Conservation (phyloP, 2,888 invertebrate genomes). For the Dysmachus trigonus region DNA sequence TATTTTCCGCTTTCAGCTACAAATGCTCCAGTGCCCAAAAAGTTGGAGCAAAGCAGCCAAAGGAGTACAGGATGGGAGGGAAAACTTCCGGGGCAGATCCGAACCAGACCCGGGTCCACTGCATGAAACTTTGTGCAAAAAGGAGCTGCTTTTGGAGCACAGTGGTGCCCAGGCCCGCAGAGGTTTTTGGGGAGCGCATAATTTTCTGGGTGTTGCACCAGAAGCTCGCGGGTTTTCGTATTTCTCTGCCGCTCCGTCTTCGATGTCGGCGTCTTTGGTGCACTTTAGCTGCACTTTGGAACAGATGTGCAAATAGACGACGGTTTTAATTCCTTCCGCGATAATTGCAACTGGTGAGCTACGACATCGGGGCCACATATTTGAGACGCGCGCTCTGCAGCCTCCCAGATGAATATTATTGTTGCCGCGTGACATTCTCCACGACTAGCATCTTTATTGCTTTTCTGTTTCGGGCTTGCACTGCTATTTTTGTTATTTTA, state of each 20-base stretch:
- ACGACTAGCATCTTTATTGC: not conserved
- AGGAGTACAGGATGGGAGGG: not conserved
- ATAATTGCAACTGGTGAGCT: conserved; percentile 16
- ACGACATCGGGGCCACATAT: not conserved
- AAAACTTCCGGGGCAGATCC: not conserved
- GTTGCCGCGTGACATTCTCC: not conserved
- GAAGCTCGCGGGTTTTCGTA: not conserved
- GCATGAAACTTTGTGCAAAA: not conserved
- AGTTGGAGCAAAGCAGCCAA: not conserved
- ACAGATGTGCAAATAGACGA: conserved; percentile 3
- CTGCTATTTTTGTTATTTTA: not conserved
- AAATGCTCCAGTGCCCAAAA: not conserved
- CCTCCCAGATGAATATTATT: not conserved
- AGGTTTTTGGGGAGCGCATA: not conserved
- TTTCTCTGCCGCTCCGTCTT: not conserved
- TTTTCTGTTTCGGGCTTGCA: not conserved
- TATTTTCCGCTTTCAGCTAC: not conserved
- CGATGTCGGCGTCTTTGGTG: not conserved
- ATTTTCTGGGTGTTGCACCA: not conserved
- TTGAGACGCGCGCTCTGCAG: not conserved
- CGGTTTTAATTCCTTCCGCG: conserved; percentile 15
- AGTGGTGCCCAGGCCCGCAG: not conserved
- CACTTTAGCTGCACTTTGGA: conserved; percentile 8
- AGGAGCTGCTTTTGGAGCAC: not conserved
- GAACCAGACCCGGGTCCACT: not conserved